Evolutionary conservation across 2,113 vertebrate species (phyloP).

Genomic region (Pitta sordida): DNA sequence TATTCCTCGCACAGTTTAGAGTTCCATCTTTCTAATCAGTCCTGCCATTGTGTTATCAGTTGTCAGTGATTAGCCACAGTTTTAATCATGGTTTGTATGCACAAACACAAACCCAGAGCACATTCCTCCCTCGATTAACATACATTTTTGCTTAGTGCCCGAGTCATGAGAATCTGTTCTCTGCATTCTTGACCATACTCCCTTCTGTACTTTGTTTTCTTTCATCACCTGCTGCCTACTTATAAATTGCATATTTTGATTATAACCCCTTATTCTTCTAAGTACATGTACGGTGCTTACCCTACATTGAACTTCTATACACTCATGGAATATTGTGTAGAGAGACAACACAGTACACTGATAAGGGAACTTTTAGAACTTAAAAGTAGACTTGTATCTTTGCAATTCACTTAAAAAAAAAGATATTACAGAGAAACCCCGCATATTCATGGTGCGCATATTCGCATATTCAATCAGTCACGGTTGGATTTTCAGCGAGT

Average conservation of each 20-base stretch:
- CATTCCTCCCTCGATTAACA: neutral
- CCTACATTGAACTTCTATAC: neutral
- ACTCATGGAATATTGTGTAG: neutral
- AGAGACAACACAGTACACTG: fast-evolving
- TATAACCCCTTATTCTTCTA: neutral
- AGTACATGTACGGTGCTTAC: neutral
- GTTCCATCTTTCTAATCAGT: neutral
- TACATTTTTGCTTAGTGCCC: neutral
- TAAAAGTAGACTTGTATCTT: neutral
- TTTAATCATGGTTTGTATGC: neutral
- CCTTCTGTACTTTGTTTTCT: neutral
- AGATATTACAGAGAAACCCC: no score
- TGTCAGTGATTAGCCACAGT: neutral
- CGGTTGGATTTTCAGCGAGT: no score
- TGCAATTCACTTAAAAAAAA: neutral
- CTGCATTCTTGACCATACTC: neutral
- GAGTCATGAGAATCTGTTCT: neutral
- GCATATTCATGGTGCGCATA: no score
- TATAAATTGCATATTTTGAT: neutral
- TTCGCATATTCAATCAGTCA: no score
- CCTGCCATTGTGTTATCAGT: neutral
- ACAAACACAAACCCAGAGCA: neutral
- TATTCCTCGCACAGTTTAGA: neutral
- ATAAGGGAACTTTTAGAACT: neutral
- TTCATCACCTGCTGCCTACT: neutral